Evolutionary conservation across 2,888 invertebrate species (phyloP), one percentile per base, ranked within the genome.

Genomic region (Clunio marinus): DNA sequence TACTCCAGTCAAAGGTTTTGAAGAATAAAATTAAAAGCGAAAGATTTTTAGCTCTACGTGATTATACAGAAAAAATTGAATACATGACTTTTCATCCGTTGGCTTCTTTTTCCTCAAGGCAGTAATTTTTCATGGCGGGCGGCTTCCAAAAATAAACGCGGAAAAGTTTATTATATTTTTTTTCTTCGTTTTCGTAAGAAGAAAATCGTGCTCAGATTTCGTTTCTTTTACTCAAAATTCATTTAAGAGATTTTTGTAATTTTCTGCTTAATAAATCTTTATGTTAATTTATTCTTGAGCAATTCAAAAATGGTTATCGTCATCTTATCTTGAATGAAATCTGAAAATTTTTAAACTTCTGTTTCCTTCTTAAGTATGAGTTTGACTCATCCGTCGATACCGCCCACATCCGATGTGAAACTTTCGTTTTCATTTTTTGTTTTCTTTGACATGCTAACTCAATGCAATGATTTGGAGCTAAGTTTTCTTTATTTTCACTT

Each of bases 71-170:
- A 41, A 41, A 41, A 41, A 41, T 41, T 10, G 41, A 41, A 41
- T 41, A 41, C 41, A 41, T 5, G 41, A 41, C 10, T 41, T 15
- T 41, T 41, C 41, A 41, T 41, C n/a, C n/a, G n/a, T n/a, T n/a
- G n/a, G n/a, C n/a, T n/a, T n/a, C n/a, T n/a, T n/a, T n/a, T n/a
- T n/a, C n/a, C n/a, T 41, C 41, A 15, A 41, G 15, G 41, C 41
- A 15, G n/a, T n/a, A 41, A 51, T 51, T 51, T 51, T 51, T 22
- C 24, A 22, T 51, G 7, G 5, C 27, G 57, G 57, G 57, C 37
- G 62, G 37, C 62, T 13, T 28, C 62, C 20, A 17, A 62, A 62
- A 62, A 62, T 62, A 62, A 62, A 62, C 62, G 62, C 62, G 62
- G 62, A 62, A 60, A 62, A 62, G 41, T 41, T 41, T 41, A 41